These are phyloP conservation scores for Agrochola litura DNA, from an alignment of 2,888 invertebrate species.

Conservation along the genomic window DNA sequence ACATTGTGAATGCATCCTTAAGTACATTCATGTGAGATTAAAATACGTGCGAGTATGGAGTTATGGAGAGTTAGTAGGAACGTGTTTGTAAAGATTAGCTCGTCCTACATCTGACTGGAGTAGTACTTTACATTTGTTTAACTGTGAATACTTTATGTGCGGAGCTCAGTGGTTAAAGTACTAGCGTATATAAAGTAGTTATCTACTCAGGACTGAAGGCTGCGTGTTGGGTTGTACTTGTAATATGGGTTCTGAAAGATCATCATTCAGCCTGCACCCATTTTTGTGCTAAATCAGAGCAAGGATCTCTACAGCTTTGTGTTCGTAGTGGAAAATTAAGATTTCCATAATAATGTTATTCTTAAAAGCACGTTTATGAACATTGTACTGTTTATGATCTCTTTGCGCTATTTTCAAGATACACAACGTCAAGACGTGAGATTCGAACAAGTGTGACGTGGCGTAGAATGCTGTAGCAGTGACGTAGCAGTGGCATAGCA, in stretches of 20 bases:
- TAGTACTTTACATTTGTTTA: slow-evolving; percentile 20
- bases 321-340: too few relatives aligned
- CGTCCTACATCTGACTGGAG: neutral
- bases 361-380: neutral
- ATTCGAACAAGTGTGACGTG: neutral
- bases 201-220: neutral
- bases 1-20: neutral
- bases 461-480: neutral
- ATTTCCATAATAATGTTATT: too few relatives aligned
- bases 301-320: too few relatives aligned
- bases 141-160: neutral
- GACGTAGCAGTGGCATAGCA: neutral
- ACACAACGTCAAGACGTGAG: neutral
- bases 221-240: too few relatives aligned
- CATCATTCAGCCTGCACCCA: too few relatives aligned
- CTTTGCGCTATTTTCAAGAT: neutral
- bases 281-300: neutral
- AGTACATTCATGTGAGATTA: slow-evolving; percentile 25
- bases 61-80: slow-evolving; percentile 8
- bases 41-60: slow-evolving; percentile 22
- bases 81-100: slow-evolving; percentile 24
- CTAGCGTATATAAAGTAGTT: neutral
- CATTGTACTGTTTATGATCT: neutral
- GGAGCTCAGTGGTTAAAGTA: neutral
- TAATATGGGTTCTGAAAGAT: neutral